phyloP scores from a whole-genome alignment of 1,140 invertebrate genomes.

The Caenorhabditis briggsae region DNA sequence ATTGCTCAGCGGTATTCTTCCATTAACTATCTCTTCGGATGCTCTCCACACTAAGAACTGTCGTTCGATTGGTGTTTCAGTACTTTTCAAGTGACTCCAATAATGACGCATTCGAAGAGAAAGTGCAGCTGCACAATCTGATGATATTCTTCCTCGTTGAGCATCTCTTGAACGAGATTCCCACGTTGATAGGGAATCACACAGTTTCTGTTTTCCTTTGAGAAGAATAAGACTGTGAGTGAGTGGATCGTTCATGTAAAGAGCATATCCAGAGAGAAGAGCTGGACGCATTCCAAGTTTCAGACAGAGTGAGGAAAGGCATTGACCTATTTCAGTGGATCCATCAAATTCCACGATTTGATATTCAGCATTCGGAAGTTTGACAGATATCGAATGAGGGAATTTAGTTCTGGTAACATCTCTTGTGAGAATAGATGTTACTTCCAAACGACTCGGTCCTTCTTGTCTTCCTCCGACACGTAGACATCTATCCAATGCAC shows the following conservation, averaged over 20 bases:
- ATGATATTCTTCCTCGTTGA: conserved; percentile 61
- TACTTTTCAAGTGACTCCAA: conserved; percentile 68
- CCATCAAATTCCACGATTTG: conserved; percentile 75
- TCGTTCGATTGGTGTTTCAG: conserved; percentile 71
- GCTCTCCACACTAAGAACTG: conserved; percentile 71
- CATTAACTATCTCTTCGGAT: conserved; percentile 70
- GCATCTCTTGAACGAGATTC: conserved; percentile 66
- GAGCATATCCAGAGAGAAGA: conserved; percentile 71
- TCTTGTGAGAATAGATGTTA: conserved; percentile 69
- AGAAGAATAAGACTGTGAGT: conserved; percentile 63
- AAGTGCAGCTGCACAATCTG: conserved; percentile 52
- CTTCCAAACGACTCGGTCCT: conserved; percentile 73
- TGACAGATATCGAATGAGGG: conserved; percentile 71
- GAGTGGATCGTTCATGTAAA: conserved; percentile 70
- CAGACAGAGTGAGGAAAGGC: conserved; percentile 71
- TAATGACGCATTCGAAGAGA: conserved; percentile 71
- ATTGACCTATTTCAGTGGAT: conserved; percentile 74
- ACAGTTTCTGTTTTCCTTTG: conserved; percentile 72
- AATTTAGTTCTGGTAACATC: conserved; percentile 70
- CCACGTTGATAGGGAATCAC: conserved; percentile 71
- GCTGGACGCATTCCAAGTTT: conserved; percentile 72
- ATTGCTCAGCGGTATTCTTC: conserved; percentile 69
- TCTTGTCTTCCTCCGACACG: conserved; percentile 69
- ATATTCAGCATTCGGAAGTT: conserved; percentile 70
- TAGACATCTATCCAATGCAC: conserved; percentile 63